phyloP scores from a whole-genome alignment of 2,797 vertebrate species.

The Premnoplex brunnescens region DNA sequence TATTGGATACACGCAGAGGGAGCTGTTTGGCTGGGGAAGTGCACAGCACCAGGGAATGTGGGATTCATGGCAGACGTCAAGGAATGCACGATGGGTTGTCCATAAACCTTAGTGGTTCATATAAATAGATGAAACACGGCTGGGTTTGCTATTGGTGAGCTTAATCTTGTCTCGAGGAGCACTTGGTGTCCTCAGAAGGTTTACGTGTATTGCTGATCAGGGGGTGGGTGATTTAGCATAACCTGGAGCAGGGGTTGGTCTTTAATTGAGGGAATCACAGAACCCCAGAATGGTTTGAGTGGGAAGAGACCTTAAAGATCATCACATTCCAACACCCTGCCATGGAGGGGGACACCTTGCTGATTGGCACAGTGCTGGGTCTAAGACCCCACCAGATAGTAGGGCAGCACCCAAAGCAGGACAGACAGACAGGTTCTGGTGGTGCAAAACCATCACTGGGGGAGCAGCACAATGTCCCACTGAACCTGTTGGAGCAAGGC shows the following conservation, averaged over 20 bases:
- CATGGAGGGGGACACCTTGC: no score
- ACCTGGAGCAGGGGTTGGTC: rapidly evolving
- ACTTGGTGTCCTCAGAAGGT: background rate
- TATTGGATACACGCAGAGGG: rapidly evolving
- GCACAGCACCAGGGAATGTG: rapidly evolving
- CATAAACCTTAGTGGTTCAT: background rate
- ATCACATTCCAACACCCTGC: background rate
- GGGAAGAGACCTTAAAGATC: background rate
- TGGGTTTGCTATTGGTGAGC: background rate
- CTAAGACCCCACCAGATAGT: background rate
- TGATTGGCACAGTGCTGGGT: background rate
- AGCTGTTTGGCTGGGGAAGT: background rate
- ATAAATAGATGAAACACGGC: background rate
- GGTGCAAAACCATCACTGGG: background rate
- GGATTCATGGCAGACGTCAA: background rate
- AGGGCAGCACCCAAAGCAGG: background rate
- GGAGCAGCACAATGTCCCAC: rapidly evolving
- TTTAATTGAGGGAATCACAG: background rate
- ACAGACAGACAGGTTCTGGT: background rate
- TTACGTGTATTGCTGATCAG: background rate
- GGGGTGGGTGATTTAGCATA: background rate
- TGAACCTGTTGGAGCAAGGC: rapidly evolving
- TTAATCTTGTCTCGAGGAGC: background rate
- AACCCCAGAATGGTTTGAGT: background rate
- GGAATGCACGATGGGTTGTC: background rate